Conservation (phyloP, 2,888 invertebrate genomes). For the Heliconius charithonia region DNA sequence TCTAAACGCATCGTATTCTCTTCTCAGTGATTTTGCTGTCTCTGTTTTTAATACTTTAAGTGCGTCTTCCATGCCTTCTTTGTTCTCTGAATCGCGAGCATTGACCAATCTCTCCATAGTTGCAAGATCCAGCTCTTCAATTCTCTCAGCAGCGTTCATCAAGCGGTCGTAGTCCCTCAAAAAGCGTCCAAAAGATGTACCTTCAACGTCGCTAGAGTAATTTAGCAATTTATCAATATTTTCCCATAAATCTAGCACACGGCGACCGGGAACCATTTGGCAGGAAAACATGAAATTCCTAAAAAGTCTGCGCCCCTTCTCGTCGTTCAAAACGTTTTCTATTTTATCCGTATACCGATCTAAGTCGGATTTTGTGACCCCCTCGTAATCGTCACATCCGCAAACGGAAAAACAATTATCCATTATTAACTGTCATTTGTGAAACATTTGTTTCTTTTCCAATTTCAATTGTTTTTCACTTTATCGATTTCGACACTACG, state of each 20-base stretch:
- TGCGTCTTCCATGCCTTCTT: slow-evolving; percentile 65
- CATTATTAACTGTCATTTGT: slow-evolving; percentile 64
- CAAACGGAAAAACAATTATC: slow-evolving; percentile 79
- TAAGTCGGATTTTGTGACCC: slow-evolving; percentile 76
- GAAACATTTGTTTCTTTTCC: slow-evolving; percentile 40
- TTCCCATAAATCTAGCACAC: slow-evolving; percentile 74
- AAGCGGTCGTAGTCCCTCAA: slow-evolving; percentile 66
- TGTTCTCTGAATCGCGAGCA: slow-evolving; percentile 66
- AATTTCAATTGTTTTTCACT: slow-evolving; percentile 52
- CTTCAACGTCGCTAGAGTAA: slow-evolving; percentile 65
- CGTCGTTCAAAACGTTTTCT: slow-evolving; percentile 78
- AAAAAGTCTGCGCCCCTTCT: slow-evolving; percentile 75
- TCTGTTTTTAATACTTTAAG: slow-evolving; percentile 70
- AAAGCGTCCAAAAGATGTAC: slow-evolving; percentile 62
- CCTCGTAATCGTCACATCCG: slow-evolving; percentile 75
- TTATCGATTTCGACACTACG: slow-evolving; percentile 63
- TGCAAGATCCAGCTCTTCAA: slow-evolving; percentile 75
- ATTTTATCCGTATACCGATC: slow-evolving; percentile 80
- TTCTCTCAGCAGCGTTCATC: slow-evolving; percentile 70
- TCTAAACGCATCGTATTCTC: slow-evolving; percentile 72
- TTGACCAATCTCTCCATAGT: slow-evolving; percentile 70
- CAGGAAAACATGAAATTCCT: slow-evolving; percentile 77
- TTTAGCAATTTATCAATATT: slow-evolving; percentile 67
- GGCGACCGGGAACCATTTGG: slow-evolving; percentile 70
- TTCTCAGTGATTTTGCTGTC: slow-evolving; percentile 69